phyloP scores from a whole-genome alignment of 2,113 vertebrate genomes.

The Capricornis sumatraensis region DNA sequence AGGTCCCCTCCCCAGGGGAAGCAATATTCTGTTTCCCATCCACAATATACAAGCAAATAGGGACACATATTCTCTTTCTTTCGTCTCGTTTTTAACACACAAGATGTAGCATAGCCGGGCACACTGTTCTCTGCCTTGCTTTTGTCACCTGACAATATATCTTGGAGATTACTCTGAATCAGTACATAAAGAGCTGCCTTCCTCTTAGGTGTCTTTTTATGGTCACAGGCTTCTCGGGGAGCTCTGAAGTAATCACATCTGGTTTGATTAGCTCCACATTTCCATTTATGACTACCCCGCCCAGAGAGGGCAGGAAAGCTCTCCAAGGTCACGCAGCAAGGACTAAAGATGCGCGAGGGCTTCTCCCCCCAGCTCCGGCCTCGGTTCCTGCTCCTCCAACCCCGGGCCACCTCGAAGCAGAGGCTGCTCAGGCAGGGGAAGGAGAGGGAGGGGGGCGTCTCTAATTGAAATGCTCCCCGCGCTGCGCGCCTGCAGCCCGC shows the following conservation, averaged over 20 bases:
- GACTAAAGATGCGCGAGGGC: neutral
- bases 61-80: slow-evolving; percentile 8
- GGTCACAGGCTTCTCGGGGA: slow-evolving; percentile 55
- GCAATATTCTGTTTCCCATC: neutral
- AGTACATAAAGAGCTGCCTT: slow-evolving; percentile 72
- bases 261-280: slow-evolving; percentile 71
- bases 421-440: neutral
- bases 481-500: neutral
- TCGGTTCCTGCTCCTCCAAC: neutral
- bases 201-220: slow-evolving; percentile 70
- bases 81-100: slow-evolving; percentile 46
- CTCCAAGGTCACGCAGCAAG: slow-evolving; percentile 68
- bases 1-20: neutral
- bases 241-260: slow-evolving; percentile 71
- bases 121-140: slow-evolving; percentile 37
- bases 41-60: neutral
- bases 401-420: neutral
- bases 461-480: slow-evolving; percentile 35
- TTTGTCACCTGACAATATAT: slow-evolving; percentile 72
- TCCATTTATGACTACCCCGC: slow-evolving; percentile 55
- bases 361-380: neutral
- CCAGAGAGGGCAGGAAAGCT: slow-evolving; percentile 62
- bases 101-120: neutral
- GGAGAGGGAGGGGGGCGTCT: neutral
- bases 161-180: slow-evolving; percentile 66